Conservation (phyloP, 2,888 invertebrate species). For the Yponomeuta plumbellus region DNA sequence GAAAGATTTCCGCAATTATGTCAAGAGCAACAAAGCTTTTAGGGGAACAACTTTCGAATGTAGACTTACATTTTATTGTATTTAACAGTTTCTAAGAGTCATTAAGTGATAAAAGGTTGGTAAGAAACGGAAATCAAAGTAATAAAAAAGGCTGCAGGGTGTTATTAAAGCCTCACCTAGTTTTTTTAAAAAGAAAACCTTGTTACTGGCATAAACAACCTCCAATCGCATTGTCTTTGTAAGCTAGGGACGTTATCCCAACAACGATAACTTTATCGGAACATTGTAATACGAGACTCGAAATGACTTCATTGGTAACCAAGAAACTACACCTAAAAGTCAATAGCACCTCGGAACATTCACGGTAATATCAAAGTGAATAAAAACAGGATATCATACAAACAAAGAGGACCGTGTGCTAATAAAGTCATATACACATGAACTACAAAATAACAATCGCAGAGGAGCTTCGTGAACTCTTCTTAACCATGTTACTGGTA, state of each 20-base stretch:
- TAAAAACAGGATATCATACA: background rate
- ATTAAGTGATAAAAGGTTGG: too few species aligned
- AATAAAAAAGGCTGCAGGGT: too few species aligned
- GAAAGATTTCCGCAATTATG: too few species aligned
- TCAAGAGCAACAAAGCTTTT: too few species aligned
- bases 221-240: background rate
- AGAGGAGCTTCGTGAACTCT: background rate
- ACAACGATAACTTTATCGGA: background rate
- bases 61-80: too few species aligned
- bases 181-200: too few species aligned
- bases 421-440: background rate
- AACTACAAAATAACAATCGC: background rate
- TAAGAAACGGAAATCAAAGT: too few species aligned
- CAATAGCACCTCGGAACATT: background rate
- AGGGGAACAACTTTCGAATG: too few species aligned
- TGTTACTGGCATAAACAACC: background rate
- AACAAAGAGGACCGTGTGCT: background rate
- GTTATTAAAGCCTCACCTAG: too few species aligned
- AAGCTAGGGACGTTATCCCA: background rate
- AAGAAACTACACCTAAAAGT: background rate
- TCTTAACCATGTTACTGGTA: too few species aligned
- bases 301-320: background rate
- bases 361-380: background rate
- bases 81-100: too few species aligned
- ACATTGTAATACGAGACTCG: background rate